Evolutionary conservation across 1,140 invertebrate genomes (phyloP).

Genomic region (Pogonognathellus flavescens): DNA sequence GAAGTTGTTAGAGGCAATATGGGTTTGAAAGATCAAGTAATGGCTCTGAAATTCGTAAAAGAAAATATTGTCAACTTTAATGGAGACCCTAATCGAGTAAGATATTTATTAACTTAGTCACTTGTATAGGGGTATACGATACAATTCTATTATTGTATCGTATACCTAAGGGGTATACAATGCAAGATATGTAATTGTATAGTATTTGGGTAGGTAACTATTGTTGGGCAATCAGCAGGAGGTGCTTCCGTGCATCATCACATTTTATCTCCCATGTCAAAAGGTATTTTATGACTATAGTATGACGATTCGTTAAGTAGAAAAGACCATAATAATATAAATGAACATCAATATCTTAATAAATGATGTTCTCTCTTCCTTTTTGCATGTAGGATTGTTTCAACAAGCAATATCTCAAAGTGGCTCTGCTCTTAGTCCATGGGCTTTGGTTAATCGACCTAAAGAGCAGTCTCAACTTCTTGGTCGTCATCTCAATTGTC

Average conservation of each 20-base stretch:
- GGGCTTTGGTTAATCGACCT: slow-evolving; percentile 54
- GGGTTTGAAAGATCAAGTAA: slow-evolving; percentile 60
- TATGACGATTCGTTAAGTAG: no score
- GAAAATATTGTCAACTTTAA: slow-evolving; percentile 74
- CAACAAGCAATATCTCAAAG: slow-evolving; percentile 54
- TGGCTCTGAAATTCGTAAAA: slow-evolving; percentile 72
- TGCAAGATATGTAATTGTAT: no score
- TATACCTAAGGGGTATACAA: no score
- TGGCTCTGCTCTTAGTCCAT: slow-evolving; percentile 57
- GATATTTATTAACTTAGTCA: no score
- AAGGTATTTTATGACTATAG: no score
- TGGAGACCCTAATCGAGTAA: slow-evolving; percentile 73
- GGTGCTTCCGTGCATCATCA: slow-evolving; percentile 64
- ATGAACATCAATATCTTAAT: no score
- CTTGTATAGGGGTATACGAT: no score
- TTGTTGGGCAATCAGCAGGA: slow-evolving; percentile 71
- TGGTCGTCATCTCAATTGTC: slow-evolving; percentile 58
- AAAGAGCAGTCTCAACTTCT: slow-evolving; percentile 49
- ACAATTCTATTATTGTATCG: no score
- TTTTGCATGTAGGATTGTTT: slow-evolving; percentile 57
- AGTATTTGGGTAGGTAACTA: no score
- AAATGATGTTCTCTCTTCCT: not conserved
- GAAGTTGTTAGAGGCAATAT: slow-evolving; percentile 68
- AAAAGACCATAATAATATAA: no score
- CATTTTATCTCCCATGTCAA: slow-evolving; percentile 64